Evolutionary conservation across 37 sponge, comb jelly and placozoan genomes (phyloP).

Genomic region (Chondrosia reniformis): DNA sequence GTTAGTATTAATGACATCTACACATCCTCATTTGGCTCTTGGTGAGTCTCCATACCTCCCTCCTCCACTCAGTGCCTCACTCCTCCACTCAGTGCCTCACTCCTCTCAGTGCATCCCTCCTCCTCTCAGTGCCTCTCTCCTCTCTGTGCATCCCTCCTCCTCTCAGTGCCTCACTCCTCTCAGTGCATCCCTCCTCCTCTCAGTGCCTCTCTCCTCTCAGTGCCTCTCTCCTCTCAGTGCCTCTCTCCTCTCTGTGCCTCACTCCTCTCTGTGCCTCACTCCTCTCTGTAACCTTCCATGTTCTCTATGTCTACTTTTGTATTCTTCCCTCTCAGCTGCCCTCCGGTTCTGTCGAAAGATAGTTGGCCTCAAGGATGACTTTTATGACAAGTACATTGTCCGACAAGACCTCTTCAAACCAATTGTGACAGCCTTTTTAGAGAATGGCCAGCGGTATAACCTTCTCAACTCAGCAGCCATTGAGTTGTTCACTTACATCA

Average conservation of each 20-base stretch:
- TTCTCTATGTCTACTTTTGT: too few relatives aligned
- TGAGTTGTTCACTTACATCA: conserved; percentile 91
- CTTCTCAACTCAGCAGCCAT: conserved; percentile 93
- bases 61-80: too few relatives aligned
- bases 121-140: too few relatives aligned
- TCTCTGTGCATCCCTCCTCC: too few relatives aligned
- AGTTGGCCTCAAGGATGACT: conserved; percentile 94
- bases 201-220: too few relatives aligned
- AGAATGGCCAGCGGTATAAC: conserved; percentile 87
- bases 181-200: too few relatives aligned
- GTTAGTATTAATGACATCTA: conserved; percentile 76
- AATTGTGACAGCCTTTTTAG: conserved; percentile 70
- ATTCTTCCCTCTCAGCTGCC: conserved; percentile 75
- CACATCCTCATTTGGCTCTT: conserved; percentile 77
- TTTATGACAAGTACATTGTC: conserved; percentile 89
- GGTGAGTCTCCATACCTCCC: conserved; percentile 32
- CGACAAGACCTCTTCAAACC: conserved; percentile 77
- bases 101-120: too few relatives aligned
- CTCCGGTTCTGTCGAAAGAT: conserved; percentile 85
- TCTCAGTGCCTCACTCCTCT: too few relatives aligned
- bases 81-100: too few relatives aligned
- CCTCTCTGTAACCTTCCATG: not conserved
- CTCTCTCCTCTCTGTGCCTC: too few relatives aligned
- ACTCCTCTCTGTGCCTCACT: not conserved
- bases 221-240: too few relatives aligned